These are phyloP conservation scores for Athene noctua DNA, from an alignment of 2,113 vertebrate species.

Conservation along the genomic window DNA sequence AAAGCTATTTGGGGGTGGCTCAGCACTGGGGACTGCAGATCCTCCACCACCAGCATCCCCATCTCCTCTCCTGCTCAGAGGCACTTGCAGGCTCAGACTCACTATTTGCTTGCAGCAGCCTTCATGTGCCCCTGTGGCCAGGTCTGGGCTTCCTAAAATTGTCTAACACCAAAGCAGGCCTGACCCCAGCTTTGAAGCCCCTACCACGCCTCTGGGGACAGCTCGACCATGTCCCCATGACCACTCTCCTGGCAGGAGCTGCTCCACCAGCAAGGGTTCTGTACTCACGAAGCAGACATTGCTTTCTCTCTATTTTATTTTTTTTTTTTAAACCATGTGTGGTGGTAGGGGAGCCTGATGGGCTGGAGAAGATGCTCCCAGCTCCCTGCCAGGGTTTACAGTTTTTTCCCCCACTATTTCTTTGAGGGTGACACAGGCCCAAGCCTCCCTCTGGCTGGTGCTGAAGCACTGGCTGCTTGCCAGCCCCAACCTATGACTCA, in stretches of 20 bases:
- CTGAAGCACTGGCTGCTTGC: neutral
- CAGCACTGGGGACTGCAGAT: neutral
- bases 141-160: neutral
- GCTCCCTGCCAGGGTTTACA: neutral
- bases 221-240: neutral
- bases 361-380: neutral
- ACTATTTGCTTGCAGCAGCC: neutral
- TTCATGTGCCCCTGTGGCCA: neutral
- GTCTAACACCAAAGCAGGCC: neutral
- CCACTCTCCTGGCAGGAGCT: neutral
- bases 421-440: neutral
- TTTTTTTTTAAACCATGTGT: neutral
- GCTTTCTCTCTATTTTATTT: neutral
- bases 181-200: neutral
- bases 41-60: neutral
- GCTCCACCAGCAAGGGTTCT: neutral
- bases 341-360: neutral
- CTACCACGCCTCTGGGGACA: neutral
- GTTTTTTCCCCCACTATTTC: neutral
- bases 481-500: neutral
- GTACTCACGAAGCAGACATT: rapidly evolving
- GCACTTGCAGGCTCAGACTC: neutral
- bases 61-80: neutral
- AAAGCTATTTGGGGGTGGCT: neutral
- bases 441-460: neutral